Percentiles rank a stretch among this genome's conserved stretches.
Conservation (phyloP, 2,888 invertebrate genomes). For the Corythucha ciliata region DNA sequence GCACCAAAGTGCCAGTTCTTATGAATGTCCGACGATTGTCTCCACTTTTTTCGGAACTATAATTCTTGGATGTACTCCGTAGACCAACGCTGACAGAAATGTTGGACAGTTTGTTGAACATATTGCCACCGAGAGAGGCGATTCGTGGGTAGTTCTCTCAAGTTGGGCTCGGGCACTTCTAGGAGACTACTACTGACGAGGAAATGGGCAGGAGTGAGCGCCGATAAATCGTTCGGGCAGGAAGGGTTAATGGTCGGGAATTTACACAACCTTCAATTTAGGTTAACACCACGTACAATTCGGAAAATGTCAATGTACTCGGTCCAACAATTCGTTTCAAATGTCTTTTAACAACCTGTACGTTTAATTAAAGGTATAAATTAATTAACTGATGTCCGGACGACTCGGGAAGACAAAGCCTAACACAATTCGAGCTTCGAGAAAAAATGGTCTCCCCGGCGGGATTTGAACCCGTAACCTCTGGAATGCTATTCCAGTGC, state of each 20-base stretch:
- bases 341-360: no score
- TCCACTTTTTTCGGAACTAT: slow-evolving; percentile 12
- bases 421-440: no score
- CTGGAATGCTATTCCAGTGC: no score
- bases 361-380: no score
- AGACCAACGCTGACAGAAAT: slow-evolving; percentile 17
- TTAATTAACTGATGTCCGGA: no score
- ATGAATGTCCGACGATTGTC: background rate
- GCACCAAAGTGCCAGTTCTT: slow-evolving; percentile 1
- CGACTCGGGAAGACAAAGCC: no score
- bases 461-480: no score
- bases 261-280: slow-evolving; percentile 20
- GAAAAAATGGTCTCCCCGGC: no score
- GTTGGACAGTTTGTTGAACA: slow-evolving; percentile 12
- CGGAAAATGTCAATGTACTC: no score
- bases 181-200: slow-evolving; percentile 11
- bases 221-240: slow-evolving; percentile 12
- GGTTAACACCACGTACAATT: no score
- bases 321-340: no score
- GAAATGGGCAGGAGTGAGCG: slow-evolving; percentile 18
- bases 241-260: slow-evolving; percentile 21
- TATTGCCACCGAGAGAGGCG: slow-evolving; percentile 13
- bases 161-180: slow-evolving; percentile 12
- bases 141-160: background rate
- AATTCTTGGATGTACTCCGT: slow-evolving; percentile 6